Percentiles rank a stretch among this genome's conserved stretches.
These are phyloP conservation scores for Loriculus beryllinus DNA, from an alignment of 2,797 vertebrate species.

Conservation along the genomic window DNA sequence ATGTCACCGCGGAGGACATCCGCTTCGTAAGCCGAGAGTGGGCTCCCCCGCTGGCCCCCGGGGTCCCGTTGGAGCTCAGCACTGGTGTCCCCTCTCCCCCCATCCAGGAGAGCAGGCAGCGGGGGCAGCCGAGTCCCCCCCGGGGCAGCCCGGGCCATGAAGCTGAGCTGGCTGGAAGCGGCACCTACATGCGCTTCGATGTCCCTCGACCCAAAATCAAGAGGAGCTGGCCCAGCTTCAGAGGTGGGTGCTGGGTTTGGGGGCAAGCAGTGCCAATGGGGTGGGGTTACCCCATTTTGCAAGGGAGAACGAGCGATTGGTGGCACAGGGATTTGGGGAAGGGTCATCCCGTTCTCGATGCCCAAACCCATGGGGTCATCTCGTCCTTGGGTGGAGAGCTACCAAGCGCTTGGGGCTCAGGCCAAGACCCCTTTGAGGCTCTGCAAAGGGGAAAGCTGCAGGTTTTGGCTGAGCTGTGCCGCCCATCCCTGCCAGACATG, in stretches of 20 bases:
- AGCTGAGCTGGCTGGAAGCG: constrained; percentile 72
- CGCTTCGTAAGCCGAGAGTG: constrained; percentile 85
- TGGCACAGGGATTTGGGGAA: background rate
- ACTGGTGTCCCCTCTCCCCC: background rate
- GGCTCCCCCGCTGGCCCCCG: background rate
- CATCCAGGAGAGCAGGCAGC: constrained; percentile 81
- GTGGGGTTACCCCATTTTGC: background rate
- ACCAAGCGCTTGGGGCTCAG: background rate
- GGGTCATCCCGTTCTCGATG: background rate
- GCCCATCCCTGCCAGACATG: constrained; percentile 80
- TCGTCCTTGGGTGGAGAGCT: background rate
- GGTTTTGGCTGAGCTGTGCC: background rate
- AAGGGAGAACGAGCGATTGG: fast-evolving
- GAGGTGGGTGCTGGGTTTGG: constrained; percentile 73
- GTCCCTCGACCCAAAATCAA: constrained; percentile 84
- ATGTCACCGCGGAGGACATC: constrained; percentile 87
- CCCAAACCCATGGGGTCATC: background rate
- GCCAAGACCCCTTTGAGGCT: background rate
- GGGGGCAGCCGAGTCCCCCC: constrained; percentile 58
- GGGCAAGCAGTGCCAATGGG: fast-evolving
- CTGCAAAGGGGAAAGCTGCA: background rate
- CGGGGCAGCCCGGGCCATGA: constrained; percentile 77
- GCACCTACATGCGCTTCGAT: constrained; percentile 89
- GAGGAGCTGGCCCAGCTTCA: constrained; percentile 88
- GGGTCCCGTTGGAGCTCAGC: fast-evolving